Evolutionary conservation across 2,888 invertebrate species (phyloP), one percentile per base, ranked within the genome.

Genomic region (Amitus sp.): DNA sequence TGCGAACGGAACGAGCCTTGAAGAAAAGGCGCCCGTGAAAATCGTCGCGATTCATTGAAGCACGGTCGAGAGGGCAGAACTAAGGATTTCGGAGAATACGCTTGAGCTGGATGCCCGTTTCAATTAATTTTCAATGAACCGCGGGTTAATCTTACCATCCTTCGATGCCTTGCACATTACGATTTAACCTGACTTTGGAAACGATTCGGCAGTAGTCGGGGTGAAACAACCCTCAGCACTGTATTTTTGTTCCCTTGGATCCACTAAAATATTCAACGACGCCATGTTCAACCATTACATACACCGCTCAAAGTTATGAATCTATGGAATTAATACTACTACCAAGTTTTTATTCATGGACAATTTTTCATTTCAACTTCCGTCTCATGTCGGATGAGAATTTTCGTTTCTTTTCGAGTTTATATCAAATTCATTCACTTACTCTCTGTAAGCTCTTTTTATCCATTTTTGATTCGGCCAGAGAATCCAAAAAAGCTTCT

Each of bases 61-160:
- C 30, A n/a, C 30, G 45, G 28, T 39, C 53, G 20, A 46, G 53
- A 47, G 54, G 47, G 42, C 30, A 27, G 39, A 40, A 39, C 37
- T 47, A 30, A 47, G 56, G 45, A 53, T 57, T 60, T 47, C 34
- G 58, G 49, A 39, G 42, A 51, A 59, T 54, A 53, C 53, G 47
- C 57, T 50, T 55, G 51, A 47, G 40, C 19, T 45, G 49, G 50
- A 12, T 39, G 33, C 58, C 60, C 53, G 47, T 48, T 42, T 59
- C 61, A 68, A 69, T 70, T 70, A 70, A 70, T 70, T 67, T 65
- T 67, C 68, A 65, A 70, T 70, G 62, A 65, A 54, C 64, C 62
- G 56, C 48, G 65, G 47, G 54, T 60, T 69, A 69, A 69, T 66
- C 60, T 67, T 54, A 51, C 62, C 20, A 60, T 60, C 46, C 40